Base-by-base conservation (phyloP, 2,113 vertebrate species). In the Pandion haliaetus region DNA sequence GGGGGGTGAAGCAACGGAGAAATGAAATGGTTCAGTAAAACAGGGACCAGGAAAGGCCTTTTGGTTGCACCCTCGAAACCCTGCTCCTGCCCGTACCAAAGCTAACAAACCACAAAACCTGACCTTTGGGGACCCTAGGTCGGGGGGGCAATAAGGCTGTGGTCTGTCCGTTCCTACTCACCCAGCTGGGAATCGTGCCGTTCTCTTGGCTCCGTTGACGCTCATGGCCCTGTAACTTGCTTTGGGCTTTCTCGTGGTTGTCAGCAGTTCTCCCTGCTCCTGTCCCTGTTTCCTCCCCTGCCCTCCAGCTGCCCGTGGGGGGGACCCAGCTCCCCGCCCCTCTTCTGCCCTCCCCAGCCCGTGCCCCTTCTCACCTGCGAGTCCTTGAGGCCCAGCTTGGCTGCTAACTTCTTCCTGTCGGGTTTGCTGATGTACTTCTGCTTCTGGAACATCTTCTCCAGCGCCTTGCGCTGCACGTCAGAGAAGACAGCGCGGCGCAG, bases 391-490 rank as follows among this genome's bases (percentile, higher is more conserved):
- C 99, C 99, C 86, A 99, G 96, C 95, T 99, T 99, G 74, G 98
- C 97, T 0, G 99, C 99, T 73, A 99, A 91, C 91, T 99, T 99
- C 97, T 99, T 99, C 89, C 99, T 97, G 73, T 99, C 99, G 0
- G 99, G 99, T 97, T 99, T 99, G 98, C 99, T 99, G 98, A 99
- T 99, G 97, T 99, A 99, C 93, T 99, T 99, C 97, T 99, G 99
- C 91, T 99, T 99, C 98, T 99, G 99, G 96, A 99, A 99, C 97
- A 99, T 99, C 97, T 99, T 99, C 97, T 99, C 99, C 89, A 99
- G 97, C 0, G 99, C 99, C 95, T 99, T 99, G 81, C 99, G 98
- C 96, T 99, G 99, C 62, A 99, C 99, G 16, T 99, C 99, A 0
- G 99, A 99, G 98, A 99, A 99, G 50, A 99, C 99, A 0, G 99